Evolutionary conservation across 2,888 invertebrate genomes (phyloP).

Genomic region (Neoascia interrupta): DNA sequence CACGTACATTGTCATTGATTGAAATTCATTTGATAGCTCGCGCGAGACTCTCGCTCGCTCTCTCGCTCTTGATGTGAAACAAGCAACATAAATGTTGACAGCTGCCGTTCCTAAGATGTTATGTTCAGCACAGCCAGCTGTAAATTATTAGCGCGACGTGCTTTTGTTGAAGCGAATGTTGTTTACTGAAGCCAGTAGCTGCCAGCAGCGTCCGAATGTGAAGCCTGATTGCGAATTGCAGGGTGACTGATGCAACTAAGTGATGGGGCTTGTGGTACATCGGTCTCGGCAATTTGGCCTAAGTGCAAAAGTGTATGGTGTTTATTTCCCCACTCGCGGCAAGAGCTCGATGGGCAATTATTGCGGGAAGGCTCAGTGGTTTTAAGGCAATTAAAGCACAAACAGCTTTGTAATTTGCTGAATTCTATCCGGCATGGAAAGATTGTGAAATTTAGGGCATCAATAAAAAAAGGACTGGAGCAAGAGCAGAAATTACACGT

Average conservation of each 20-base stretch:
- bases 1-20: no score
- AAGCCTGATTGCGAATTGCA: background rate
- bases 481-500: no score
- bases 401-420: background rate
- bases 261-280: slow-evolving; percentile 16
- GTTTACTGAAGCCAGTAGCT: background rate
- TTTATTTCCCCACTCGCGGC: slow-evolving; percentile 21
- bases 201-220: background rate
- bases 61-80: no score
- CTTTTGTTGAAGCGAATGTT: background rate
- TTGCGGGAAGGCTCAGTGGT: slow-evolving; percentile 3
- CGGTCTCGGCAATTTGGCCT: background rate
- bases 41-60: no score
- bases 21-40: no score
- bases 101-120: slow-evolving; percentile 7
- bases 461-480: no score
- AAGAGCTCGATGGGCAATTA: slow-evolving; percentile 19
- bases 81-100: background rate
- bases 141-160: background rate
- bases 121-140: background rate
- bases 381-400: slow-evolving; percentile 18
- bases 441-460: no score
- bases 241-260: slow-evolving; percentile 17
- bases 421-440: no score
- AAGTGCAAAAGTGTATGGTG: slow-evolving; percentile 28